Evolutionary conservation across 2,113 vertebrate species (phyloP).

Genomic region (Thalassoma bifasciatum): DNA sequence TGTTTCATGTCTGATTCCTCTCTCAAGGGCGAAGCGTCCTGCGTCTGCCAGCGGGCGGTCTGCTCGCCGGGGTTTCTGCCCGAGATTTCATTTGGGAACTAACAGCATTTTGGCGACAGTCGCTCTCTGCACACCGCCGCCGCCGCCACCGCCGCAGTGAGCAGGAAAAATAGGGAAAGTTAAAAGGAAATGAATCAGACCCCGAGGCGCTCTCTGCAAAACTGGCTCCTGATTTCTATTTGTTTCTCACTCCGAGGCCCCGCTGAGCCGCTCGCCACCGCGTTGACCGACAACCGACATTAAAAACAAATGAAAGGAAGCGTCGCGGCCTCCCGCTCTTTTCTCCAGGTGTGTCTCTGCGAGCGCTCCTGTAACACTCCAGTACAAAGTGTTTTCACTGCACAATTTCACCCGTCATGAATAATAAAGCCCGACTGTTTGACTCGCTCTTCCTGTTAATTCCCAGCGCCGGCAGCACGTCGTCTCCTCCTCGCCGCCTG

Average conservation of each 20-base stretch:
- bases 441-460: conserved; percentile 39
- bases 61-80: conserved; percentile 50
- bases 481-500: conserved; percentile 22
- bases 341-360: conserved; percentile 26
- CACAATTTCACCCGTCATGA: conserved; percentile 44
- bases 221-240: conserved; percentile 68
- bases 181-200: conserved; percentile 72
- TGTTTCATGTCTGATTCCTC: conserved; percentile 60
- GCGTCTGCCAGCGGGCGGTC: conserved; percentile 40
- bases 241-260: conserved; percentile 65
- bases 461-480: conserved; percentile 36
- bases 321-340: conserved; percentile 15
- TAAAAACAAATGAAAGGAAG: conserved; percentile 55
- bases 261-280: not conserved
- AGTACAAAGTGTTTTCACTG: conserved; percentile 22
- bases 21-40: conserved; percentile 71
- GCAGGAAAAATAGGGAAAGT: conserved; percentile 49
- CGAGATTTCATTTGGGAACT: conserved; percentile 74
- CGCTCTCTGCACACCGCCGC: conserved; percentile 22
- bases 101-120: conserved; percentile 63
- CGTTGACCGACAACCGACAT: conserved; percentile 47
- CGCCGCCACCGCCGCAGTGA: not conserved
- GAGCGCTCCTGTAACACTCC: not conserved
- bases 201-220: conserved; percentile 57
- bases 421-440: conserved; percentile 37